Percentiles rank a stretch among this genome's conserved stretches.
These are phyloP conservation scores for Luehdorfia chinensis DNA, from an alignment of 1,140 invertebrate genomes.

Conservation along the genomic window DNA sequence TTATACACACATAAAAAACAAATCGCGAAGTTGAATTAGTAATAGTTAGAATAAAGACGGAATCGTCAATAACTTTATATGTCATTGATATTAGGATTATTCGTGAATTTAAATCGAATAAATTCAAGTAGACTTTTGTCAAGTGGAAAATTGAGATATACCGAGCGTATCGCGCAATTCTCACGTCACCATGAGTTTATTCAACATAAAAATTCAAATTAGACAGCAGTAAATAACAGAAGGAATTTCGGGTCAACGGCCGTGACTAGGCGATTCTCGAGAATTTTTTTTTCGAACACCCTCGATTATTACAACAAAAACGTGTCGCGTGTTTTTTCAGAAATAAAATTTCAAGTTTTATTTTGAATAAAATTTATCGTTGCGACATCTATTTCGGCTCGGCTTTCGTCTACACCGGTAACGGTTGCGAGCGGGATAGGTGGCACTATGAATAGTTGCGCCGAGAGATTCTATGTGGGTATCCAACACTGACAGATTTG, in stretches of 20 bases:
- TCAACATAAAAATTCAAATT: constrained; percentile 30
- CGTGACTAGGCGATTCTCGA: constrained; percentile 35
- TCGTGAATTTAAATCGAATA: constrained; percentile 2
- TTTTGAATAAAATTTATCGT: constrained; percentile 69
- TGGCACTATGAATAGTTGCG: constrained; percentile 61
- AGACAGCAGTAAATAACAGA: constrained; percentile 46
- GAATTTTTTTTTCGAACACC: constrained; percentile 44
- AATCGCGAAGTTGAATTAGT: too few species aligned
- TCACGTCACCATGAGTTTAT: constrained; percentile 13
- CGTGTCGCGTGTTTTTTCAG: constrained; percentile 37
- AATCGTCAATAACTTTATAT: too few species aligned
- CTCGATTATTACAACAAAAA: constrained; percentile 62
- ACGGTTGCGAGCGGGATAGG: constrained; percentile 40
- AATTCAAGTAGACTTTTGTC: constrained; percentile 9
- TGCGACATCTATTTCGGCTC: constrained; percentile 60
- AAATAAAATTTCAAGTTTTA: constrained; percentile 50
- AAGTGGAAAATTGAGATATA: constrained; percentile 9
- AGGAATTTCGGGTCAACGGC: constrained; percentile 60
- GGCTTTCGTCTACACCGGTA: constrained; percentile 60
- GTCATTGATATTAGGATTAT: constrained; percentile 8
- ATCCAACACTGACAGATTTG: constrained; percentile 65
- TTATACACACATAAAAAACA: too few species aligned
- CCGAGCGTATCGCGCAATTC: constrained; percentile 1
- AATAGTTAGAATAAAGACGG: too few species aligned
- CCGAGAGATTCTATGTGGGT: constrained; percentile 38